Conservation (phyloP, 2,888 invertebrate species). For the Arge pagana region DNA sequence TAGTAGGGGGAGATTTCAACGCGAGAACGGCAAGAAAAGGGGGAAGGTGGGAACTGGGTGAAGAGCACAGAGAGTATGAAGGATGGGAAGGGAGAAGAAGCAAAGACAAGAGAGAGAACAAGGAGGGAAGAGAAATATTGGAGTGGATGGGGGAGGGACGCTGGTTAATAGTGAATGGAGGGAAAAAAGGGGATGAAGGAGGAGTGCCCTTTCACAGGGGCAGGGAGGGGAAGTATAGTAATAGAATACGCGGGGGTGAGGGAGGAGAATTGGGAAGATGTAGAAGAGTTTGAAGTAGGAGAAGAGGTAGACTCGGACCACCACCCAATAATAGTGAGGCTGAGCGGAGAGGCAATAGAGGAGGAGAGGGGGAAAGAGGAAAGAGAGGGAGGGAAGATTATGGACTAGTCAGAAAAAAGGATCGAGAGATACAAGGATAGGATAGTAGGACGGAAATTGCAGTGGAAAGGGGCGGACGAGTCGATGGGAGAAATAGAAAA, state of each 20-base stretch:
- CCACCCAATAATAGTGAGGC: neutral
- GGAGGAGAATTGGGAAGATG: neutral
- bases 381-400: neutral
- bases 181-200: too few species aligned
- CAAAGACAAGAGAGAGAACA: neutral
- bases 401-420: neutral
- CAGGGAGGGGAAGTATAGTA: too few species aligned
- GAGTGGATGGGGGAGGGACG: slow-evolving; percentile 1
- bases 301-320: slow-evolving; percentile 14
- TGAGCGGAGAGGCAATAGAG: neutral
- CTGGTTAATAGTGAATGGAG: slow-evolving; percentile 10
- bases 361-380: neutral
- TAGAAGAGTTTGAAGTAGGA: neutral
- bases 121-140: neutral
- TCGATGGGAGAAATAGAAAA: neutral
- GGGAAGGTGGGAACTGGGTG: neutral
- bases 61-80: too few species aligned
- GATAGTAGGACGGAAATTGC: neutral
- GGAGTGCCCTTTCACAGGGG: too few species aligned
- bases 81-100: neutral
- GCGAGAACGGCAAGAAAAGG: neutral
- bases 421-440: neutral
- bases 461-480: too few species aligned
- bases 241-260: slow-evolving; percentile 1
- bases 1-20: slow-evolving; percentile 7